These are phyloP conservation scores for Mormyrus proboscirostris DNA, from an alignment of 2,797 vertebrate genomes.

Conservation along the genomic window DNA sequence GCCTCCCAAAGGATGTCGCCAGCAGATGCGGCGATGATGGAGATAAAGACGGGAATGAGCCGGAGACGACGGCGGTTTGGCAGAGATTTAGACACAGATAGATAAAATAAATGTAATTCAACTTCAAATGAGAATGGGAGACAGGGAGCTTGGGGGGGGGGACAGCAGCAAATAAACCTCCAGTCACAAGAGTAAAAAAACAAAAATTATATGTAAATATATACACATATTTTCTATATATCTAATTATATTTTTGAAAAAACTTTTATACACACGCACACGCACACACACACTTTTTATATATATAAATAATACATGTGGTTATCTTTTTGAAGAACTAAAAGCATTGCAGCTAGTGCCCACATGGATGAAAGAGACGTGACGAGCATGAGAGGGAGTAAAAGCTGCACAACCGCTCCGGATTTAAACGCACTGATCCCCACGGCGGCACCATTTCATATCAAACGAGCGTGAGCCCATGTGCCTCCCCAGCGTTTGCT, in stretches of 20 bases:
- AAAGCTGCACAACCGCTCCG: not conserved
- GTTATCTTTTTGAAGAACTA: conserved; percentile 14
- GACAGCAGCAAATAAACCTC: not conserved
- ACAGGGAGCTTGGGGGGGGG: not conserved
- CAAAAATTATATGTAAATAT: not conserved
- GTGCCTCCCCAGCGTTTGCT: not conserved
- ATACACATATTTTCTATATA: not conserved
- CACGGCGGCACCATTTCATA: not conserved
- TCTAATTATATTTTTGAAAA: too few relatives aligned
- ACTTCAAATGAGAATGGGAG: conserved; percentile 2
- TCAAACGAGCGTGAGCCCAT: not conserved
- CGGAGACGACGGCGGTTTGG: not conserved
- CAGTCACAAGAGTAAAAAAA: not conserved
- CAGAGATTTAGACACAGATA: conserved; percentile 22
- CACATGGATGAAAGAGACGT: not conserved
- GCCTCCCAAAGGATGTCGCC: not conserved
- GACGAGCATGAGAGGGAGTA: not conserved
- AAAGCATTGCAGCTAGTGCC: not conserved
- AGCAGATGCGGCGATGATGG: not conserved
- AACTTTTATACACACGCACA: not conserved
- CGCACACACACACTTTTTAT: not conserved
- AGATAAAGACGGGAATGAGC: not conserved
- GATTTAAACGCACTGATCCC: not conserved
- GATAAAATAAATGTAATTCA: conserved; percentile 19
- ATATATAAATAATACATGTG: not conserved